phyloP scores from a whole-genome alignment of 2,888 invertebrate species.

The Cartodere bifasciata region DNA sequence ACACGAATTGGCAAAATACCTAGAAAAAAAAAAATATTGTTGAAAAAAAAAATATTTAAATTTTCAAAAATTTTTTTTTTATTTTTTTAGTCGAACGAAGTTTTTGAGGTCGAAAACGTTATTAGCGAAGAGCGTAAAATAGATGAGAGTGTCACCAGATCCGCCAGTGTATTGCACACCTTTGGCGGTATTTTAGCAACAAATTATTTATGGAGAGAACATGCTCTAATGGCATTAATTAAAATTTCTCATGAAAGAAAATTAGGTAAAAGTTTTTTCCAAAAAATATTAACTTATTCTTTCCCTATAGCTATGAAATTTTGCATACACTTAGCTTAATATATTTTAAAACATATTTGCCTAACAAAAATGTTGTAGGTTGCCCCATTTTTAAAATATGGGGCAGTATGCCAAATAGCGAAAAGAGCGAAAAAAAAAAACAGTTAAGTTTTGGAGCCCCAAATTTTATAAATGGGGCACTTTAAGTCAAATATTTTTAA shows the following conservation, averaged over 20 bases:
- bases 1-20: too few species aligned
- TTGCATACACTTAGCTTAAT: too few species aligned
- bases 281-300: too few species aligned
- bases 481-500: too few species aligned
- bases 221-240: constrained; percentile 41
- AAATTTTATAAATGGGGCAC: too few species aligned
- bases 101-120: constrained; percentile 33
- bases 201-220: constrained; percentile 39
- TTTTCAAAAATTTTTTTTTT: neutral
- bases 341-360: too few species aligned
- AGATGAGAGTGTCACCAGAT: constrained; percentile 47
- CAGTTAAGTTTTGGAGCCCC: too few species aligned
- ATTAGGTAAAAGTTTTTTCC: constrained; percentile 19
- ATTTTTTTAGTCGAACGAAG: constrained; percentile 22
- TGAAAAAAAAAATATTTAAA: neutral
- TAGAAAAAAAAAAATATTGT: neutral
- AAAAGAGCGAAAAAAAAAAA: too few species aligned
- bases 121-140: constrained; percentile 34
- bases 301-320: too few species aligned
- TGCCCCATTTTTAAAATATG: too few species aligned
- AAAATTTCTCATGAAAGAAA: constrained; percentile 39
- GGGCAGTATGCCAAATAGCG: too few species aligned
- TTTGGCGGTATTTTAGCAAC: constrained; percentile 41
- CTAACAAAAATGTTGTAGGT: too few species aligned
- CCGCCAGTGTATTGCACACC: constrained; percentile 44